Conservation (phyloP, 2,113 vertebrate genomes). For the Haemorhous mexicanus region DNA sequence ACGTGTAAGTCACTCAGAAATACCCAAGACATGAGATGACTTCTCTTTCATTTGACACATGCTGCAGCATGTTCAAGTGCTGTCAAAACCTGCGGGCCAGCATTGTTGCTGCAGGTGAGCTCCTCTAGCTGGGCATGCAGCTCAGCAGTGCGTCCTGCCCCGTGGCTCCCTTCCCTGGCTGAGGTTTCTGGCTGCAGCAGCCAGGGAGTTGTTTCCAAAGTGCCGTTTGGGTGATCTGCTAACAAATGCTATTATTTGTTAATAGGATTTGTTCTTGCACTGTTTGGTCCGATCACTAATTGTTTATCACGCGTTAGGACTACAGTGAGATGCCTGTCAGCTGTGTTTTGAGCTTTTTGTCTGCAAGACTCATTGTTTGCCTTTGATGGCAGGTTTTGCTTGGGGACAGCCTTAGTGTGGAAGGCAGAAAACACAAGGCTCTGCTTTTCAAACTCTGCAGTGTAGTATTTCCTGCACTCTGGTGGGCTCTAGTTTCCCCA, state of each 20-base stretch:
- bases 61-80: background rate
- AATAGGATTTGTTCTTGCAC: constrained; percentile 48
- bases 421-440: background rate
- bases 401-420: background rate
- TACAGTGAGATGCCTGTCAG: constrained; percentile 25
- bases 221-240: background rate
- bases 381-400: background rate
- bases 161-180: background rate
- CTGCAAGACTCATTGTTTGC: background rate
- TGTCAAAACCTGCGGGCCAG: background rate
- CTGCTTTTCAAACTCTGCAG: background rate
- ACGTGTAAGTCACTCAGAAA: background rate
- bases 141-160: fast-evolving
- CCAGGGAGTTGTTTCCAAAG: background rate
- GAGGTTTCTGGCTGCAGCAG: background rate
- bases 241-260: constrained; percentile 50
- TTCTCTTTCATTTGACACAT: background rate
- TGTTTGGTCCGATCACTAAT: constrained; percentile 1
- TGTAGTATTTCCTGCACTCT: background rate
- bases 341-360: constrained; percentile 21
- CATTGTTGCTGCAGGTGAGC: fast-evolving
- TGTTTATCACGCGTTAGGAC: background rate
- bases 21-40: background rate
- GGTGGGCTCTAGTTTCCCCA: fast-evolving
- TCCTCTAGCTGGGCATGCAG: background rate